Percentiles rank a stretch among this genome's conserved stretches.
phyloP scores from a whole-genome alignment of 2,888 invertebrate genomes.

The Hypselothyrea guttata region DNA sequence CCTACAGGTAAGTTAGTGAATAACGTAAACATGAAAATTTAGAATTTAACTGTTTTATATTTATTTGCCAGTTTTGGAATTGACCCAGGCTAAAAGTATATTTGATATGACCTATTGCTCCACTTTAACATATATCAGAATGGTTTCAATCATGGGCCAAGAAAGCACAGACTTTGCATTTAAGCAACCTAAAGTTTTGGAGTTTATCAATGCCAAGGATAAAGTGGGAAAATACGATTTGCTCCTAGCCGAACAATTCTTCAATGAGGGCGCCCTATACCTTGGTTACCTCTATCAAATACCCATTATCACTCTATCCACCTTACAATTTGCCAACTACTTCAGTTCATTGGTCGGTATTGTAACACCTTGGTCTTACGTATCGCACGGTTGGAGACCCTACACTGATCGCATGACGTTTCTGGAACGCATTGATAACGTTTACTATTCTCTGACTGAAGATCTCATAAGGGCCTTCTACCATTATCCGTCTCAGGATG shows the following conservation, averaged over 20 bases:
- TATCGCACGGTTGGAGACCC: conserved; percentile 81
- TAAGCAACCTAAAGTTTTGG: conserved; percentile 61
- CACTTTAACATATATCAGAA: conserved; percentile 31
- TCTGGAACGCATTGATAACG: conserved; percentile 83
- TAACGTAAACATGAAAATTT: conserved; percentile 18
- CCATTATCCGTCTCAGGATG: conserved; percentile 75
- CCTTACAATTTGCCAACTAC: conserved; percentile 80
- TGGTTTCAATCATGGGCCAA: conserved; percentile 56
- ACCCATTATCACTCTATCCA: conserved; percentile 78
- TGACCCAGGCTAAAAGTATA: conserved; percentile 34
- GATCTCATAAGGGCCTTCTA: conserved; percentile 60
- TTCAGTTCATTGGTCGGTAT: conserved; percentile 81
- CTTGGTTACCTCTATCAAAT: conserved; percentile 80
- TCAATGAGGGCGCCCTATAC: conserved; percentile 80
- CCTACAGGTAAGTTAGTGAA: conserved; percentile 40
- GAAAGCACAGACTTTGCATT: conserved; percentile 72
- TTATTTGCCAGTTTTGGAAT: conserved; percentile 43
- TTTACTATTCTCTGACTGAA: conserved; percentile 72
- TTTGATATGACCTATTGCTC: conserved; percentile 61
- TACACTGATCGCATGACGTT: conserved; percentile 83
- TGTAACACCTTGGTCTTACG: conserved; percentile 82
- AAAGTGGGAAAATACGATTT: conserved; percentile 80
- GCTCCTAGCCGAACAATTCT: conserved; percentile 80
- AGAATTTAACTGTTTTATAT: neutral
- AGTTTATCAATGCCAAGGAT: conserved; percentile 64